phyloP scores from a whole-genome alignment of 2,888 invertebrate genomes.

The Tinea pellionella region DNA sequence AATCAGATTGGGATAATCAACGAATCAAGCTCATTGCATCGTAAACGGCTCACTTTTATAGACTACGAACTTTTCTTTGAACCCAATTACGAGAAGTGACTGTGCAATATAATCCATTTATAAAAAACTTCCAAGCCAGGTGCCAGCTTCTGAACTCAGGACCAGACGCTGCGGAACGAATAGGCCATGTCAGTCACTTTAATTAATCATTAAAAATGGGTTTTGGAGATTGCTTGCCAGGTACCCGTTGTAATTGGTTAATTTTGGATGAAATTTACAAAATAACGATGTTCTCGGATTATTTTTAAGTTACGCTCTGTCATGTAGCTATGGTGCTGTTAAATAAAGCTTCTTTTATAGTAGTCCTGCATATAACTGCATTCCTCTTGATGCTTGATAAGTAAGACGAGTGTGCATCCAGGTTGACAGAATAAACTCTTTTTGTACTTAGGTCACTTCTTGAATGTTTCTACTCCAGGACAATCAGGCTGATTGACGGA shows the following conservation, averaged over 20 bases:
- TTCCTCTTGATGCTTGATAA: too few species aligned
- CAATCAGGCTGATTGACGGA: too few species aligned
- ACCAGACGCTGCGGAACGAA: slow-evolving; percentile 56
- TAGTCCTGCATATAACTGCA: not conserved
- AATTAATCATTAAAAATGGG: slow-evolving; percentile 52
- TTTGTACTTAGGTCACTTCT: too few species aligned
- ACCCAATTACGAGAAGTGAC: slow-evolving; percentile 61
- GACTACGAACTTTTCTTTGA: slow-evolving; percentile 41
- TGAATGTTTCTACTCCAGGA: too few species aligned
- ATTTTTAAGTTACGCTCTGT: not conserved
- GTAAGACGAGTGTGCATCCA: too few species aligned
- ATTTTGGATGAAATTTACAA: slow-evolving; percentile 5
- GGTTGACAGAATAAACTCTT: too few species aligned
- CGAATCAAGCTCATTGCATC: not conserved
- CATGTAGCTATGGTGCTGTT: not conserved
- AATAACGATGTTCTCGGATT: not conserved
- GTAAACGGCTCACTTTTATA: slow-evolving; percentile 21
- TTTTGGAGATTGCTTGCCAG: slow-evolving; percentile 6
- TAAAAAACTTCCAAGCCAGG: slow-evolving; percentile 43
- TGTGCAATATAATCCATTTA: slow-evolving; percentile 55
- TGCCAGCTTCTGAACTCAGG: slow-evolving; percentile 35
- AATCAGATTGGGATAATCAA: not conserved
- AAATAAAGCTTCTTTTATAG: too few species aligned
- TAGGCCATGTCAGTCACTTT: slow-evolving; percentile 55
- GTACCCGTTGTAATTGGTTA: slow-evolving; percentile 10